Base-by-base conservation (phyloP, 2,797 vertebrate genomes). In the Gephyroberyx darwinii region DNA sequence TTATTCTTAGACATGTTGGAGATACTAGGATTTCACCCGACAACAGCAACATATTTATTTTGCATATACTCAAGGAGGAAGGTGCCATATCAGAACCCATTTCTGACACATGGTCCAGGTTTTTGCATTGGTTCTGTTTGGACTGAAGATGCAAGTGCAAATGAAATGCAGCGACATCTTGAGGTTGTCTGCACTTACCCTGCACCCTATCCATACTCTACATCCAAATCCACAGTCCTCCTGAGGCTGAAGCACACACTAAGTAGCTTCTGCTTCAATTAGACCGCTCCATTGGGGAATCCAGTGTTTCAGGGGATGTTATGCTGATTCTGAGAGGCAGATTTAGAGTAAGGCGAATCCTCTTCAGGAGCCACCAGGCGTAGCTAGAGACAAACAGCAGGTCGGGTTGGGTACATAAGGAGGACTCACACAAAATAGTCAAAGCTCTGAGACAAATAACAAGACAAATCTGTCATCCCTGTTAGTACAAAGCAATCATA, bases 221-320 rank as follows among this genome's bases (percentile, higher is more conserved):
- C 5, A 17, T 50, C 12, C 51, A 48, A 14, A 52, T 52, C 20
- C 22, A 12, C 19, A 26, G 20, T 65, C 39, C 30, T 22, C 14
- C 8, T 12, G 16, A 20, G 12, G 31, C 64, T 53, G 1, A 57
- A 59, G 56, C n/a, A 33, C 33, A 55, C 51, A 22, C 8, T 8
- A 59, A 30, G 4, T 57, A 26, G 30, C 31, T 64, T 55, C 31
- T 13, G 10, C 47, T 70, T 30, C 13, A 26, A 10, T 54, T 62
- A 16, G n/a, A 63, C 30, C 43, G 47, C 62, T 8, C 0, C 2
- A 20, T 60, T 59, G 54, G 37, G 20, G 22, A 67, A 77, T 62
- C 7, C 14, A 47, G 52, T 9, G 1, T 65, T 57, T 61, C 45
- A 19, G 12, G 26, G 6, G 13, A 31, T 56, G n/a, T 52, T 31